Conservation (phyloP, 2,113 vertebrate genomes). For the Cariama cristata region DNA sequence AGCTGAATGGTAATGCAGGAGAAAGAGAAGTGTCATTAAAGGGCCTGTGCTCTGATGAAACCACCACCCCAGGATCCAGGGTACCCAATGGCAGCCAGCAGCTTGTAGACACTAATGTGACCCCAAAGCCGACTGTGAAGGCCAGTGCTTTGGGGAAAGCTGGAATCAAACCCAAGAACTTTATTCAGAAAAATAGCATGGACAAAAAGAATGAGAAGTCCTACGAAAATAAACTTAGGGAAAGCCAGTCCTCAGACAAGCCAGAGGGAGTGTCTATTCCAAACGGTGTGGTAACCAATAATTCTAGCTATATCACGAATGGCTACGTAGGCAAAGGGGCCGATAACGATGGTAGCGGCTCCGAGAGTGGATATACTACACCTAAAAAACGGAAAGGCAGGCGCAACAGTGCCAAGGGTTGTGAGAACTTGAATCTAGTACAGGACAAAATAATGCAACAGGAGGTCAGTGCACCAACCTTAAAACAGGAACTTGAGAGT, state of each 20-base stretch:
- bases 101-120: conserved; percentile 64
- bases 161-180: conserved; percentile 87
- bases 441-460: conserved; percentile 89
- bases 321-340: conserved; percentile 88
- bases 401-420: conserved; percentile 88
- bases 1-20: conserved; percentile 82
- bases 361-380: conserved; percentile 93
- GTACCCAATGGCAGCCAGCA: conserved; percentile 84
- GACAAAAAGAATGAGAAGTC: conserved; percentile 93
- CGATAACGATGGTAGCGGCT: conserved; percentile 94
- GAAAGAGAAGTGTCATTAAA: conserved; percentile 78
- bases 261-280: conserved; percentile 84
- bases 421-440: conserved; percentile 85
- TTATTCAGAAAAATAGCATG: conserved; percentile 90
- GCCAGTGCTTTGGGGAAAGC: conserved; percentile 79
- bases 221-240: conserved; percentile 85
- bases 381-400: conserved; percentile 92
- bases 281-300: conserved; percentile 87
- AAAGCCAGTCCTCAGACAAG: conserved; percentile 85
- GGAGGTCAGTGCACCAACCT: conserved; percentile 69
- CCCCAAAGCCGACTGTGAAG: conserved; percentile 77
- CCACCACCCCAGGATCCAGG: conserved; percentile 71
- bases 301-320: conserved; percentile 88
- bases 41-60: conserved; percentile 75
- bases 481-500: conserved; percentile 84